Evolutionary conservation across 2,888 invertebrate genomes (phyloP), one percentile per base, ranked within the genome.

Genomic region (Antheraea assamensis): DNA sequence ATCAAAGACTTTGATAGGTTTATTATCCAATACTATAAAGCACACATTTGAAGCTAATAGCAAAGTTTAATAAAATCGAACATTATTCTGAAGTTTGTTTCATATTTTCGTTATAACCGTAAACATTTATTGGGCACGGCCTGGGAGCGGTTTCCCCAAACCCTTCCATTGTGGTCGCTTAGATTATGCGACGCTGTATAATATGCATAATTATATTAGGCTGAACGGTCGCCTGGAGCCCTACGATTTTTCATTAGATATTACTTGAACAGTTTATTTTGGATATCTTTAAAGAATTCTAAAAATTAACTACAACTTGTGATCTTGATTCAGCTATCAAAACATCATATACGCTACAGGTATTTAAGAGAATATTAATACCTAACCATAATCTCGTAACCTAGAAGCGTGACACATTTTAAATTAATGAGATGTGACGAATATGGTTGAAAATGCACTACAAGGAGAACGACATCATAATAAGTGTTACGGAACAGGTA

Each of bases 81-180:
- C 61, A 64, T 64, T 64, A 27, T 64, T 68, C 8, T 35, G 68
- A 35, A 68, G 35, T 35, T 68, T 68, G 68, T 68, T 64, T 35
- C 35, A 68, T 68, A 68, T 35, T 68, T 68, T 68, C 24, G 35
- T 1, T 35, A 35, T 68, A 68, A 68, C 35, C 68, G 68, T 68
- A 68, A 68, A 68, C 31, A 35, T 68, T 68, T 68, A 68, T 35
- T 68, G 68, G 21, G 10, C n/a, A 31, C 35, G 68, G 10, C 17
- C 35, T 35, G 68, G 35, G 35, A 35, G 10, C 68, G 35, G 68
- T n/a, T 68, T 68, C 68, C n/a, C 30, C 68, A 35, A 68, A 68
- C 68, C 68, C 35, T 68, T 35, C 61, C 61, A 64, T 64, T 64
- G 61, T 64, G 30, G 17, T 64, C 61, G 27, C 61, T 27, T 64